These are phyloP conservation scores for Hypomesus transpacificus DNA, from an alignment of 2,113 vertebrate species.

Conservation along the genomic window DNA sequence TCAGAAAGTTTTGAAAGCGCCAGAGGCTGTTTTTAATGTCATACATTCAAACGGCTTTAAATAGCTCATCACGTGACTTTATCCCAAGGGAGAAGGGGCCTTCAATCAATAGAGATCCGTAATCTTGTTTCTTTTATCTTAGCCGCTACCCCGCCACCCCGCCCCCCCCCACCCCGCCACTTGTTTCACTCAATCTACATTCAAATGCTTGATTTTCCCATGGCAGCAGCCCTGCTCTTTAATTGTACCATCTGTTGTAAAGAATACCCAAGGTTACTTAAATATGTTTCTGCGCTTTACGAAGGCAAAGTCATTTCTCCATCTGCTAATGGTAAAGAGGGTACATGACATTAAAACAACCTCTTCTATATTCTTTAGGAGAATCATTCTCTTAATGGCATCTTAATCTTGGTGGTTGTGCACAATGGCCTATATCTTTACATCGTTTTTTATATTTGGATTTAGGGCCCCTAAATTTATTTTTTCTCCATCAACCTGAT, in stretches of 20 bases:
- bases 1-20: background rate
- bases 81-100: conserved; percentile 29
- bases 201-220: conserved; percentile 58
- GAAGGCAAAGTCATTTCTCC: conserved; percentile 29
- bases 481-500: conserved; percentile 4
- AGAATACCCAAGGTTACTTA: conserved; percentile 64
- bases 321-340: conserved; percentile 21
- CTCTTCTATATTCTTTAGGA: no score
- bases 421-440: background rate
- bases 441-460: background rate
- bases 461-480: background rate
- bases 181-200: conserved; percentile 59
- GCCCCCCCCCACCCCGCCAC: conserved; percentile 46
- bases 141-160: conserved; percentile 17
- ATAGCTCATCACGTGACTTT: conserved; percentile 31
- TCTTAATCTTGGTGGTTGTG: no score
- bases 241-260: conserved; percentile 67
- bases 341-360: conserved; percentile 40
- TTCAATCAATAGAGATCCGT: conserved; percentile 54
- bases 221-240: conserved; percentile 51
- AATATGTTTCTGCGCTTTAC: conserved; percentile 43
- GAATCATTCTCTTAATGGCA: no score
- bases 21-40: background rate
- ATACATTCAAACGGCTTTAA: conserved; percentile 56
- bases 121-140: conserved; percentile 32